Conservation (phyloP, 2,797 vertebrate genomes). For the Tapirus indicus region DNA sequence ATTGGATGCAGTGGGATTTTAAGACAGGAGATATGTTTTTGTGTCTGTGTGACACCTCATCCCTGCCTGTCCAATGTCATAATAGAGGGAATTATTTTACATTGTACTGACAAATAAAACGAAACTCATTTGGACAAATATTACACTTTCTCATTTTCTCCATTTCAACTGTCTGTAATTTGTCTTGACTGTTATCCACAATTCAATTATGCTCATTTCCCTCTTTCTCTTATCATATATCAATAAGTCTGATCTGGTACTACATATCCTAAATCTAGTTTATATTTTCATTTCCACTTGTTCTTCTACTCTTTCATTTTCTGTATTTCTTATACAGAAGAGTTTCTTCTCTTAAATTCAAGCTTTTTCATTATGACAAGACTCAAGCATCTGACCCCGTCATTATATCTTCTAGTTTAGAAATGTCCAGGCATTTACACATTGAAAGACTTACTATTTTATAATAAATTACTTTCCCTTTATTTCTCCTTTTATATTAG, state of each 20-base stretch:
- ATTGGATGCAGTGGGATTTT: background rate
- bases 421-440: constrained; percentile 58
- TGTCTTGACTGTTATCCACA: background rate
- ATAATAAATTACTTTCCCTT: constrained; percentile 62
- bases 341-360: constrained; percentile 58
- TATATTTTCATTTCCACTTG: constrained; percentile 54
- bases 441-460: constrained; percentile 67
- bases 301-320: constrained; percentile 52
- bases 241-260: constrained; percentile 33
- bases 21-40: background rate
- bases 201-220: constrained; percentile 34
- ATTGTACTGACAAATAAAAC: constrained; percentile 14
- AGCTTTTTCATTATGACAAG: constrained; percentile 36
- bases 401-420: constrained; percentile 50
- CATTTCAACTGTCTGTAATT: background rate
- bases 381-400: constrained; percentile 14
- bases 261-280: constrained; percentile 35
- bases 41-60: background rate
- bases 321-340: constrained; percentile 49
- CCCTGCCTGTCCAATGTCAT: background rate
- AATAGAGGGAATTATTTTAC: constrained; percentile 5
- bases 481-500: constrained; percentile 58
- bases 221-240: constrained; percentile 50
- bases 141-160: constrained; percentile 14
- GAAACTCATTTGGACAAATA: background rate